Evolutionary conservation across 2,113 vertebrate genomes (phyloP).

Genomic region (Cyanocitta stelleri): DNA sequence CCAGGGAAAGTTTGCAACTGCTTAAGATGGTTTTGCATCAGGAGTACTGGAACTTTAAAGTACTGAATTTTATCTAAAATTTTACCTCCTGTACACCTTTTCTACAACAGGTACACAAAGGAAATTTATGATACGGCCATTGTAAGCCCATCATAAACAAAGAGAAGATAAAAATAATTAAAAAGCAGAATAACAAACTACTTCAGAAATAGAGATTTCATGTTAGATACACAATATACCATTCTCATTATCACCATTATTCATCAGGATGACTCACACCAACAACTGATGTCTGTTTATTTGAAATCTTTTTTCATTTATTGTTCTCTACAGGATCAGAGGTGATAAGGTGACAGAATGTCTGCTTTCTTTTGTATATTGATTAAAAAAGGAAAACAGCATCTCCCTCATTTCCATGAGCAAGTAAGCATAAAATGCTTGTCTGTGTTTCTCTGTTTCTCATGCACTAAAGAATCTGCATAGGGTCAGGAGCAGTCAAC

Average conservation of each 20-base stretch:
- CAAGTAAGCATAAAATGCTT: neutral
- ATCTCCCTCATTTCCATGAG: neutral
- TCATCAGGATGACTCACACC: constrained; percentile 27
- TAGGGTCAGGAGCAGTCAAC: neutral
- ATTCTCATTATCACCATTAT: constrained; percentile 7
- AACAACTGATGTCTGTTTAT: constrained; percentile 38
- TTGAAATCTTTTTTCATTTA: constrained; percentile 41
- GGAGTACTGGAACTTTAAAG: neutral
- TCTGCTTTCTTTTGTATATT: constrained; percentile 37
- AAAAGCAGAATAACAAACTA: neutral
- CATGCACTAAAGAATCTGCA: neutral
- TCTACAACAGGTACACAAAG: neutral
- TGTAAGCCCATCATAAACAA: neutral
- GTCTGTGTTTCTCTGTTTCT: neutral
- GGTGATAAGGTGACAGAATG: constrained; percentile 2
- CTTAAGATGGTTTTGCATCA: neutral
- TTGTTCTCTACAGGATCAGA: neutral
- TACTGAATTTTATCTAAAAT: neutral
- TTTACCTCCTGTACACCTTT: neutral
- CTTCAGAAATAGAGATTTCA: neutral
- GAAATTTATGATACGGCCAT: neutral
- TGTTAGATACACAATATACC: neutral
- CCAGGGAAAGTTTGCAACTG: neutral
- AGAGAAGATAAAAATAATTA: neutral
- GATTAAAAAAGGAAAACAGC: neutral